These are phyloP conservation scores for Amphiprion ocellaris DNA, from an alignment of 2,113 vertebrate species.

Conservation along the genomic window DNA sequence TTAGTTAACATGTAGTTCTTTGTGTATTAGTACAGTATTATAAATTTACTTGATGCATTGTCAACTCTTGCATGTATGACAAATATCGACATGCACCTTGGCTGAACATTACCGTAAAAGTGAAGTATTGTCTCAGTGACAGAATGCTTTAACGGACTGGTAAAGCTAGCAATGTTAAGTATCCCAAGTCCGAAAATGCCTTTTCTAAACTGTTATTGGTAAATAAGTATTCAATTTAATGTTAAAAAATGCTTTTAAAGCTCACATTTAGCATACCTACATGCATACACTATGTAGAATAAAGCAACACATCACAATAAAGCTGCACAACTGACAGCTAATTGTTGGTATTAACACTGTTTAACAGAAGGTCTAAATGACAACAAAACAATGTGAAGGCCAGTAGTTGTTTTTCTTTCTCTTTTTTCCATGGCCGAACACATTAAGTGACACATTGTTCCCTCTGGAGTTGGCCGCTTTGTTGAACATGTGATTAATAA, in stretches of 20 bases:
- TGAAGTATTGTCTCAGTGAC: too few relatives aligned
- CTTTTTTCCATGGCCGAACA: slow-evolving; percentile 62
- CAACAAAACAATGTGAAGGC: slow-evolving; percentile 15
- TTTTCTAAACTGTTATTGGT: neutral
- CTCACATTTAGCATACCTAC: neutral
- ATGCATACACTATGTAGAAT: neutral
- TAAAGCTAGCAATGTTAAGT: too few relatives aligned
- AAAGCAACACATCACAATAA: neutral
- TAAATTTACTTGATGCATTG: too few relatives aligned
- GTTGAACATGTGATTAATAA: slow-evolving; percentile 76
- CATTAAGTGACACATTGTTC: slow-evolving; percentile 66
- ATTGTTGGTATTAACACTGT: neutral
- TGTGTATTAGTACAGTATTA: too few relatives aligned
- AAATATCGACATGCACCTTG: too few relatives aligned
- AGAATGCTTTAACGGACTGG: too few relatives aligned
- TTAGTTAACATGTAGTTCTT: too few relatives aligned
- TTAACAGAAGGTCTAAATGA: neutral
- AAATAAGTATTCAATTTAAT: neutral
- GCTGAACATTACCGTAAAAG: too few relatives aligned
- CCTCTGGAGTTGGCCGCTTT: slow-evolving; percentile 56
- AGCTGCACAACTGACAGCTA: neutral
- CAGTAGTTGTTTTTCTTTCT: slow-evolving; percentile 43
- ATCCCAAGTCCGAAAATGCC: too few relatives aligned
- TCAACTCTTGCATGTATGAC: too few relatives aligned
- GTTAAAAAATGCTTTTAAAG: neutral